Evolutionary conservation across 37 sponge, comb jelly and placozoan genomes (phyloP), one percentile per base, ranked within the genome.

Genomic region (Ianthella basta): DNA sequence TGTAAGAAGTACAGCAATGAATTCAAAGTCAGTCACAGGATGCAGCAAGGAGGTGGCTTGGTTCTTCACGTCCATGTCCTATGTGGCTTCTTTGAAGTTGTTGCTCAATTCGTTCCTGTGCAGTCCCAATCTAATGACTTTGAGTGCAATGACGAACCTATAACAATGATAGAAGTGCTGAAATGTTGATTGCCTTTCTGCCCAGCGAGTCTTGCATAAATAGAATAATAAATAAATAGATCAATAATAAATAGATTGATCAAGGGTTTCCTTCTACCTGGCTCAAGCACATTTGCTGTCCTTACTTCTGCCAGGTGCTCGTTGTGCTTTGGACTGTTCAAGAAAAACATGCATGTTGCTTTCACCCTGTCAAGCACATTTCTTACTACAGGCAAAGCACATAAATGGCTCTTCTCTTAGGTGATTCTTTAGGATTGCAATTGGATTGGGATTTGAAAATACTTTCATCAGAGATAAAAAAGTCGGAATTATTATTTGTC

Each of bases 151-250:
- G 68, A 87, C 81, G 59, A 82, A 72, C 20, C 19, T 37, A 55
- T 72, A 87, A 37, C 74, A 60, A 24, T 84, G 88, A 50, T 83
- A 88, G 41, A 84, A 88, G 56, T 88, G 88, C 64, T 87, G 88
- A 44, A 75, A 88, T 54, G 88, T 79, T 61, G 32, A 60, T 27
- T 89, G 89, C 23, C 91, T 32, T 37, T 86, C 91, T 78, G 80
- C 81, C 90, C 87, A 90, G 23, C 83, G 66, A 37, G 90, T 86
- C 64, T 74, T 85, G 63, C 82, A n/a, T n/a, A n/a, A n/a, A n/a
- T n/a, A n/a, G n/a, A n/a, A n/a, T n/a, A n/a, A n/a, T n/a, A n/a
- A n/a, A n/a, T n/a, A n/a, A n/a, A n/a, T n/a, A n/a, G n/a, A n/a
- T n/a, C n/a, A n/a, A n/a, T n/a, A n/a, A n/a, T n/a, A n/a, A n/a